Percentiles rank a stretch among this genome's conserved stretches.
Evolutionary conservation across 2,888 invertebrate species (phyloP).

Genomic region (Macrophya annulata): DNA sequence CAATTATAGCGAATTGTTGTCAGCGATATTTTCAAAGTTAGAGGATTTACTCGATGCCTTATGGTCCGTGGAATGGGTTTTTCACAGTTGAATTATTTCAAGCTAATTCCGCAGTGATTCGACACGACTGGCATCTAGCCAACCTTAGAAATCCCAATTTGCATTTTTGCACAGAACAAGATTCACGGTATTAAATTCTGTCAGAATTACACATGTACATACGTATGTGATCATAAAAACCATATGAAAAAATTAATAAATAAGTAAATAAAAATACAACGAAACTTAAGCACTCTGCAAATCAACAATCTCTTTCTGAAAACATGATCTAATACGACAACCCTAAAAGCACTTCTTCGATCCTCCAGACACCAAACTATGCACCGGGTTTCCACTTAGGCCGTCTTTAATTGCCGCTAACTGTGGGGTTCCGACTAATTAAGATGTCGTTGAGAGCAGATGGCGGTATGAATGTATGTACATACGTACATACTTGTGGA

Average conservation of each 20-base stretch:
- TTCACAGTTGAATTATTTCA: constrained; percentile 43
- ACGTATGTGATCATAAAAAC: background rate
- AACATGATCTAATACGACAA: background rate
- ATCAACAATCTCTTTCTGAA: background rate
- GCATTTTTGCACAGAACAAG: constrained; percentile 10
- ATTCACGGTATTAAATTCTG: constrained; percentile 14
- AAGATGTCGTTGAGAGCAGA: background rate
- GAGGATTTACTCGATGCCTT: background rate
- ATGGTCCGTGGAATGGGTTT: constrained; percentile 34
- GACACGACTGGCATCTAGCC: constrained; percentile 37
- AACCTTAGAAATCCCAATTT: background rate
- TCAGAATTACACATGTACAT: background rate
- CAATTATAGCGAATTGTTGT: constrained; percentile 43
- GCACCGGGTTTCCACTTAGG: background rate
- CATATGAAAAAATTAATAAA: background rate
- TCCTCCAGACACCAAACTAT: background rate
- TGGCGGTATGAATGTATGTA: background rate
- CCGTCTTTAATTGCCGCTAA: background rate
- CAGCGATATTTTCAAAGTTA: constrained; percentile 36
- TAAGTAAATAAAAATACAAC: background rate
- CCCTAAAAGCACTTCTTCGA: background rate
- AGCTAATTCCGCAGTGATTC: constrained; percentile 38
- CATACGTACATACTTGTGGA: background rate
- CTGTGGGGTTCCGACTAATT: background rate
- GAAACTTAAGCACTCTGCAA: background rate